Conservation (phyloP, 2,888 invertebrate genomes). For the Vesta saturnalis region DNA sequence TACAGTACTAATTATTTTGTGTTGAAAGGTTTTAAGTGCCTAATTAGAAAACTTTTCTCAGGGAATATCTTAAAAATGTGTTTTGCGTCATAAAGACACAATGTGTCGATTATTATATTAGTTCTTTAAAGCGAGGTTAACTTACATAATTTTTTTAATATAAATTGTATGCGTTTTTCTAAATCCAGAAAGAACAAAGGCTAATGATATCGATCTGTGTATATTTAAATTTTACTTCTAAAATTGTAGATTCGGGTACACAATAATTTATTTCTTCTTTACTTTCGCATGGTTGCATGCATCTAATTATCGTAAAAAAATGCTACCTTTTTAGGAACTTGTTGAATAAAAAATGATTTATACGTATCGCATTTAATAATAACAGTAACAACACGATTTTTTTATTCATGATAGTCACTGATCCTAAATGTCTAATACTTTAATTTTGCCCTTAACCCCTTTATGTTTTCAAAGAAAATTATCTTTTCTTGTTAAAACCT, state of each 20-base stretch:
- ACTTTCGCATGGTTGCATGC: too few relatives aligned
- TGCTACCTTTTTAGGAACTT: neutral
- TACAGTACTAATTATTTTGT: conserved; percentile 25
- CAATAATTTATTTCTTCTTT: too few relatives aligned
- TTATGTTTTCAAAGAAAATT: too few relatives aligned
- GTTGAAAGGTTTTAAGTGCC: conserved; percentile 21
- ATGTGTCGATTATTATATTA: neutral
- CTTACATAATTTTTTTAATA: conserved; percentile 1
- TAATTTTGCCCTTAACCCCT: too few relatives aligned
- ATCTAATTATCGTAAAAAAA: neutral
- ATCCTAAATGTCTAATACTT: too few relatives aligned
- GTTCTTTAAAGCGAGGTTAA: neutral
- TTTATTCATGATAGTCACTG: too few relatives aligned
- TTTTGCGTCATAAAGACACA: neutral
- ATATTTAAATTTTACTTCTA: too few relatives aligned
- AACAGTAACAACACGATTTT: too few relatives aligned
- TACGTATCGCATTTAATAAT: too few relatives aligned
- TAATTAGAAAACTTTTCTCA: conserved; percentile 17
- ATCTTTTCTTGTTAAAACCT: too few relatives aligned
- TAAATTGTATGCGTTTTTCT: neutral
- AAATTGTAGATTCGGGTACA: too few relatives aligned
- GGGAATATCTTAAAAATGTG: conserved; percentile 14
- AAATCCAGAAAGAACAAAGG: neutral
- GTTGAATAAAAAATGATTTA: neutral
- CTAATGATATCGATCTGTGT: too few relatives aligned